These are phyloP conservation scores for Brachystomella parvula DNA, from an alignment of 1,140 invertebrate species.

Conservation along the genomic window DNA sequence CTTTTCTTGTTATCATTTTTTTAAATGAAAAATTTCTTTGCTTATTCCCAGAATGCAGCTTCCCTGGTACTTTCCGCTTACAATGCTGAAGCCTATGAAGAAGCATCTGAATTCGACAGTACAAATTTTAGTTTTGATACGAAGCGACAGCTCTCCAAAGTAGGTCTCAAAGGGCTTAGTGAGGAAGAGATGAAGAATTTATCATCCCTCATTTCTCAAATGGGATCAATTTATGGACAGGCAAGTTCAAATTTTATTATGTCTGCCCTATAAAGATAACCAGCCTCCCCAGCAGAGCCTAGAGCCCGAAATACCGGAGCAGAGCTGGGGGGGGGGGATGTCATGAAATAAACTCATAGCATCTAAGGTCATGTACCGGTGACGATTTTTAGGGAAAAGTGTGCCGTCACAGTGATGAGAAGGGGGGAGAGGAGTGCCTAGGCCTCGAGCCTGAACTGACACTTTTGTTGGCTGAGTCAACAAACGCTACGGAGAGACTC, in stretches of 20 bases:
- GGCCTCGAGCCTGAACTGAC: slow-evolving; percentile 38
- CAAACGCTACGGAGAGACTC: slow-evolving; percentile 31
- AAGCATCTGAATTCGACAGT: slow-evolving; percentile 34
- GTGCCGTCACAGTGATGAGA: slow-evolving; percentile 2
- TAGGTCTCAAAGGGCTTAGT: slow-evolving; percentile 33
- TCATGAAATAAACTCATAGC: too few species aligned
- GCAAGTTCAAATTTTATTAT: slow-evolving; percentile 14
- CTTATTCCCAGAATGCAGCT: slow-evolving; percentile 19
- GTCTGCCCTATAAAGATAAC: not conserved
- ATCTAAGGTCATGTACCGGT: too few species aligned
- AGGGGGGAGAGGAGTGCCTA: slow-evolving; percentile 29
- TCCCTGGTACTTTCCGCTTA: slow-evolving; percentile 23
- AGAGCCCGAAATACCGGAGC: too few species aligned
- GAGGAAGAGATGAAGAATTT: slow-evolving; percentile 38
- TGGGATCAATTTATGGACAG: slow-evolving; percentile 38
- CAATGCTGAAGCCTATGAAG: slow-evolving; percentile 27
- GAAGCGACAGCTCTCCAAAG: slow-evolving; percentile 30
- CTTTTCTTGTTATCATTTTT: slow-evolving; percentile 7
- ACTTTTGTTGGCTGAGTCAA: slow-evolving; percentile 29
- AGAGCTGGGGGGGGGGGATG: too few species aligned
- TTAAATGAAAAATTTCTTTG: not conserved
- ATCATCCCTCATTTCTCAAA: slow-evolving; percentile 32
- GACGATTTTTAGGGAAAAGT: slow-evolving; percentile 27
- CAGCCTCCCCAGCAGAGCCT: not conserved
- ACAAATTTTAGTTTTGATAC: slow-evolving; percentile 37